Evolutionary conservation across 2,113 vertebrate species (phyloP), one percentile per base, ranked within the genome.

Genomic region (Nycticryphes semicollaris): DNA sequence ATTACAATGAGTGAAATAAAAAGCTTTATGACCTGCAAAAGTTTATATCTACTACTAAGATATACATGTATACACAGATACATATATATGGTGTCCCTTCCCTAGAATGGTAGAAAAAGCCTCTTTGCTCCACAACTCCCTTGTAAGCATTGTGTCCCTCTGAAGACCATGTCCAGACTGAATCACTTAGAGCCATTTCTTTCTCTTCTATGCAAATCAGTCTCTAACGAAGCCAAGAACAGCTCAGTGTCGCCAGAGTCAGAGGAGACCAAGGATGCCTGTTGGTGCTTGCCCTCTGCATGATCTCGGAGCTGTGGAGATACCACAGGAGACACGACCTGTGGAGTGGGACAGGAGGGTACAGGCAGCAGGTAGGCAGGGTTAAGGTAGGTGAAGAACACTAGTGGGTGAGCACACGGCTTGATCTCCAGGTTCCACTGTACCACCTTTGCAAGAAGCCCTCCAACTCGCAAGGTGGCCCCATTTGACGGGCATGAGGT

Each of bases 301-400:
- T 48, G 43, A 24, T 72, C 59, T 60, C 39, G 51, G 77, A 86
- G 53, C 33, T 9, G 9, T 35, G 39, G 79, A 43, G 41, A 43
- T 80, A 63, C 39, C 69, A 20, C 0, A 0, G 50, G 25, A 76
- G 67, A 50, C 12, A 14, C 8, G 6, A 39, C 15, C 24, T 1
- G 0, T 39, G 51, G 35, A 30, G 39, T 1, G 2, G 79, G 31
- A 74, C 22, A 87, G 54, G 41, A 84, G 51, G 37, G 24, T 66
- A 24, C 59, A 64, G 30, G 27, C 33, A 69, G 45, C 1, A 0
- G 7, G 20, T 23, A 80, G 6, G 30, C 10, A 4, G 31, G 28
- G 6, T 50, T 54, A 9, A 77, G 35, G 24, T 27, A 69, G 63
- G 59, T 5, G 22, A 54, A 64, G 50, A 69, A 17, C 24, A 27